Evolutionary conservation across 2,888 invertebrate genomes (phyloP), one percentile per base, ranked within the genome.

Genomic region (Leptopilina syphax): DNA sequence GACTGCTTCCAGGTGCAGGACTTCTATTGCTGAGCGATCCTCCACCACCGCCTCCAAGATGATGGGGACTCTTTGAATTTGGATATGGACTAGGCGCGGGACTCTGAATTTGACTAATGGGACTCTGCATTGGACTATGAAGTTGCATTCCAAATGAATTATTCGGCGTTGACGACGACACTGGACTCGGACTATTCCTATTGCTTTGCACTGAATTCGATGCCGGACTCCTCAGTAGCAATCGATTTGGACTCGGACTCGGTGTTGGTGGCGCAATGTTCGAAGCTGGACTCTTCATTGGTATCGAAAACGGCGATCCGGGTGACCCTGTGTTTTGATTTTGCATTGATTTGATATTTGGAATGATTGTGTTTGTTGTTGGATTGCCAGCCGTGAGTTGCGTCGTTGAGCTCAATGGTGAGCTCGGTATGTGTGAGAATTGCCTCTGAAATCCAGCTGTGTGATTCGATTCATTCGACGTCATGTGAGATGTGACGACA

Each of bases 111-210:
- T 90, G 91, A 50, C 89, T 91, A 82, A 92, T 89, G 13, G 92
- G 92, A 82, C 92, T 92, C 82, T 92, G 92, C 91, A 92, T 91
- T 7, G 92, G 92, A 79, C 92, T 92, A 83, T 92, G 92, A 81
- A 91, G 86, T 83, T 91, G 92, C 84, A 91, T 89, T 65, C 88
- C 88, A 79, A 91, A 91, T 81, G 87, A 91, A 47, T 87, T 83
- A 76, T 88, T 91, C n/a, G 88, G 84, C 27, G 89, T 87, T 12
- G 89, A 86, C 0, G 88, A 88, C 18, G 90, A 88, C 10, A 91
- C 91, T 3, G 92, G 92, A 83, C 91, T 91, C 8, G 91, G 91
- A 81, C 91, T 91, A 60, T 91, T 91, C 77, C 91, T 85, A 76
- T 88, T 90, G 5, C 91, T 90, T 77, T 90, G 91, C 84, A 92